phyloP scores from a whole-genome alignment of 1,140 invertebrate species.

The Pseudomyrmex flavicornis region DNA sequence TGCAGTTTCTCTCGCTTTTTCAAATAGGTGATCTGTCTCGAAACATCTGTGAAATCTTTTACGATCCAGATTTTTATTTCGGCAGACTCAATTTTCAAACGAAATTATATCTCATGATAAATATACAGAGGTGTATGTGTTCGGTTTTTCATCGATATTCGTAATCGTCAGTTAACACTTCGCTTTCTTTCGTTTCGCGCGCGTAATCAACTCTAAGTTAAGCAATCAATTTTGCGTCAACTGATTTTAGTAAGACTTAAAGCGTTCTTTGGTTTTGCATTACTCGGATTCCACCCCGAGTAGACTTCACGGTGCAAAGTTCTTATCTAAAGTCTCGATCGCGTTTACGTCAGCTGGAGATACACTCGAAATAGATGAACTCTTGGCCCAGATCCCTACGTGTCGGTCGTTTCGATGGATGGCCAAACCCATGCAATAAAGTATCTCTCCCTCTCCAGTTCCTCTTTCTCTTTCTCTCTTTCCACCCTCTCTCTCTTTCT shows the following conservation, averaged over 20 bases:
- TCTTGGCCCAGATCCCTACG: conserved; percentile 83
- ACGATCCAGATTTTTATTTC: conserved; percentile 18
- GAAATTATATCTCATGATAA: neutral
- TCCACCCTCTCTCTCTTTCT: too few relatives aligned
- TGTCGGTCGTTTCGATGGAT: conserved; percentile 64
- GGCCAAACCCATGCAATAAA: conserved; percentile 61
- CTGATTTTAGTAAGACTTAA: conserved; percentile 34
- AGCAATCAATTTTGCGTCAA: neutral
- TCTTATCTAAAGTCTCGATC: conserved; percentile 80
- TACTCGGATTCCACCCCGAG: conserved; percentile 49
- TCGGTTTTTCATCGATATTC: conserved; percentile 1
- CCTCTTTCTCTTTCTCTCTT: too few relatives aligned
- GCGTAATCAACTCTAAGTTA: conserved; percentile 14
- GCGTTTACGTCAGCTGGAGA: conserved; percentile 80
- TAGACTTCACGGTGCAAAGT: conserved; percentile 64
- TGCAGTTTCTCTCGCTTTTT: neutral
- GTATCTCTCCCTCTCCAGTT: neutral
- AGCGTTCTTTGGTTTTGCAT: conserved; percentile 33
- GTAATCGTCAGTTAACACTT: neutral
- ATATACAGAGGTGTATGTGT: neutral
- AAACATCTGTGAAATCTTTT: neutral
- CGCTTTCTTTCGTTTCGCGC: neutral
- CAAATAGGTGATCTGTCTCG: neutral
- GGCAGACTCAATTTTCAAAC: neutral
- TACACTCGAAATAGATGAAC: conserved; percentile 84